Percentiles rank a stretch among this genome's conserved stretches.
Evolutionary conservation across 1,140 invertebrate genomes (phyloP).

Genomic region (Anastrepha ludens): DNA sequence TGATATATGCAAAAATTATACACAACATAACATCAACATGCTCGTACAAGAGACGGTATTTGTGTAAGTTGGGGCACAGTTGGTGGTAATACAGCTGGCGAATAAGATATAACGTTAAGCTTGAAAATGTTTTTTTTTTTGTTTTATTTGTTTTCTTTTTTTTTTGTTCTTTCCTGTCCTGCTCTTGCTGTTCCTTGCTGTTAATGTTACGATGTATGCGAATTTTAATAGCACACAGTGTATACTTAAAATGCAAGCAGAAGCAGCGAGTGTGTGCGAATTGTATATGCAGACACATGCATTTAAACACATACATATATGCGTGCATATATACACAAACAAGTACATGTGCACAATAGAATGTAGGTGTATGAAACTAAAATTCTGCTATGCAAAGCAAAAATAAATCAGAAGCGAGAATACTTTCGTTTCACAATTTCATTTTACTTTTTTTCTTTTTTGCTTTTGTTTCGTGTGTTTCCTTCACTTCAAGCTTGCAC

Average conservation of each 20-base stretch:
- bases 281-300: background rate
- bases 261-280: background rate
- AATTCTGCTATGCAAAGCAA: constrained; percentile 17
- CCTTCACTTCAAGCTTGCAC: background rate
- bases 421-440: background rate
- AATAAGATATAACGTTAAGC: constrained; percentile 46
- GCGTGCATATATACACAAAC: too few species aligned
- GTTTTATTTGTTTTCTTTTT: constrained; percentile 10
- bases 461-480: background rate
- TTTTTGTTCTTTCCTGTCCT: too few species aligned
- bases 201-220: background rate
- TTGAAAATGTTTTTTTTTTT: constrained; percentile 6
- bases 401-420: background rate
- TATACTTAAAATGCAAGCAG: constrained; percentile 14
- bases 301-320: background rate
- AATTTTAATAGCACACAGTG: constrained; percentile 33
- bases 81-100: constrained; percentile 2
- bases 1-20: constrained; percentile 37
- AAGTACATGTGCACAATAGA: background rate
- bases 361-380: background rate
- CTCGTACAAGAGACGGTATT: background rate
- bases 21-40: background rate
- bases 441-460: background rate
- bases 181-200: background rate
- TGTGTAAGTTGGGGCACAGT: background rate